Base-by-base conservation (phyloP, 2,797 vertebrate species). In the Siniperca obscura region DNA sequence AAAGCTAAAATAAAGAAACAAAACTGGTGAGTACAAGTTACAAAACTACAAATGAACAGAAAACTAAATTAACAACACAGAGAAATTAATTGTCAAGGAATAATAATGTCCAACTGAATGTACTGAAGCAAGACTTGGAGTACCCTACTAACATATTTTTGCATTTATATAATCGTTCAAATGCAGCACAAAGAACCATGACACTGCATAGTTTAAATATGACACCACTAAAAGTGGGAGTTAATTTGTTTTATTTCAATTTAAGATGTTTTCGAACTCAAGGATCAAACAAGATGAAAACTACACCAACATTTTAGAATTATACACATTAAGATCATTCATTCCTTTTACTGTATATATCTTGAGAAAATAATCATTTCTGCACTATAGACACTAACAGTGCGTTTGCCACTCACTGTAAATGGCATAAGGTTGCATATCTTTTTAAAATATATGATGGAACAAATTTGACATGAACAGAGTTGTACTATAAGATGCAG, bases 401-500 rank as follows among this genome's bases (percentile, higher is more conserved):
- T 38, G 30, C 34, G 34, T 42, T 27, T 69, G 19, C 38, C 46
- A 10, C 17, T 61, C 7, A 36, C 1, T 61, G 25, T 12, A 52
- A 83, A 67, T 5, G 5, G 19, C 16, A 42, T 19, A 61, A 53
- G 60, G 50, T 55, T 42, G 48, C 36, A 42, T 34, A 34, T 65
- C 7, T 44, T 60, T 44, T 56, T 27, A n/a, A 70, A 25, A 64
- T 25, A 42, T 25, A 42, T 34, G 46, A 70, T 27, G 68, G 55
- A 71, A 56, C 53, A 53, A 4, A 70, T 78, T 27, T 48, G 30
- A 82, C 75, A 62, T n/a, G 27, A 60, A 22, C 36, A 60, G 34
- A 55, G 81, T 53, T 70, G 70, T n/a, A 40, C 48, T 70, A 42
- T 76, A 55, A 16, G 59, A 76, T 48, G 25, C 76, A 56, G 70